Base-by-base conservation (phyloP, 2,888 invertebrate genomes). In the Gnatocerus cornutus region DNA sequence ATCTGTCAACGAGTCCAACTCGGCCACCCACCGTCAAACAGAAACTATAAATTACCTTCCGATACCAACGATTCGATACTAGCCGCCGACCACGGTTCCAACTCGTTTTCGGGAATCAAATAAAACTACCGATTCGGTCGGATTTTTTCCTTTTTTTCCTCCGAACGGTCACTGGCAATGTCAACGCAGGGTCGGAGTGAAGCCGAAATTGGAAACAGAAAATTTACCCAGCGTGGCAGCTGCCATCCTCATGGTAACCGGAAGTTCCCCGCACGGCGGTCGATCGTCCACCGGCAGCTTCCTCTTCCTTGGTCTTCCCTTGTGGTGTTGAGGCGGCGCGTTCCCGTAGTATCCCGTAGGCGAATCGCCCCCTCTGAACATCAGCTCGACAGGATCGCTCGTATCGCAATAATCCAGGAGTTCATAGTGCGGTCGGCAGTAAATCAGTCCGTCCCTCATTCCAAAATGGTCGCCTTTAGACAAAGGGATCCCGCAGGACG, bases 401-500 rank as follows among this genome's bases (percentile, higher is more conserved):
- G 89, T 88, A 74, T 89, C 90, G 75, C 90, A 86, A 76, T 89
- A 90, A 69, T 90, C 84, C 76, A 91, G 85, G 75, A 91, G 85
- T 83, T 92, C 91, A 84, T 91, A 92, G 84, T 92, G 92, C 29
- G 90, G 88, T 81, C 91, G 87, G 86, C 92, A 92, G 84, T 91
- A 92, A 69, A 96, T 90, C 71, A 93, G 88, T 56, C 93, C 92
- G 74, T 93, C 93, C 71, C 93, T 88, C 89, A 97, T 93, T 29
- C 96, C 96, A 84, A 96, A 97, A 77, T 94, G 93, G 81, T 97
- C 97, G 14, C 97, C 97, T 80, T 96, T 94, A 70, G 93, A 91
- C 71, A 97, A 88, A 58, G 92, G 90, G 39, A 90, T 89, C 53
- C 93, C 92, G 83, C 97, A 97, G 41, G 94, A 91, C 65, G 91